Percentiles rank a stretch among this genome's conserved stretches.
Conservation (phyloP, 2,113 vertebrate genomes). For the Galemys pyrenaicus region DNA sequence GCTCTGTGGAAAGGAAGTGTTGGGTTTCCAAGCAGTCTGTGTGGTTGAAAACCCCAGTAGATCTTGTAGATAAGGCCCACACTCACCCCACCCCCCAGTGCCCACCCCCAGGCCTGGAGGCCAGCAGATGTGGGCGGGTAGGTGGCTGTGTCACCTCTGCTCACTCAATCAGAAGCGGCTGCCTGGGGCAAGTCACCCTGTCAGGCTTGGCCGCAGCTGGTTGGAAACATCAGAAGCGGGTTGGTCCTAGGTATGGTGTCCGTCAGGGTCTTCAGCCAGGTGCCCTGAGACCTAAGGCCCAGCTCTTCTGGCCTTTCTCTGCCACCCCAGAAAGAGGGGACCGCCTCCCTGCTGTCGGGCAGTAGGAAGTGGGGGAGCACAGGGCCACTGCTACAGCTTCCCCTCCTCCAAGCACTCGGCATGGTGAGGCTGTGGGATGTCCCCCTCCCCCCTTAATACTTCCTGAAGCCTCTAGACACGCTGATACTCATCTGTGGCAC, state of each 20-base stretch:
- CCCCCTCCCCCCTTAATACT: background rate
- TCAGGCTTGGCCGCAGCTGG: rapidly evolving
- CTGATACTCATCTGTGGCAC: background rate
- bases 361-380: background rate
- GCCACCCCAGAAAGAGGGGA: background rate
- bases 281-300: background rate
- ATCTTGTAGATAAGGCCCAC: background rate
- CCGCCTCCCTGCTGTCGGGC: background rate
- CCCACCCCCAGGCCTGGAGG: too few relatives aligned
- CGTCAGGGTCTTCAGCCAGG: background rate
- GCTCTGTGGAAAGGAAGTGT: background rate
- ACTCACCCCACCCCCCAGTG: background rate
- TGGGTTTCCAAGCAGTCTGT: background rate
- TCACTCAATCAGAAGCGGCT: rapidly evolving
- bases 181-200: background rate
- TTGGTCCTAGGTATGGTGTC: rapidly evolving
- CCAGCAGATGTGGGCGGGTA: background rate
- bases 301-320: background rate
- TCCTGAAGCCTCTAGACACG: background rate
- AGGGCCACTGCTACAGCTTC: background rate
- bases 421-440: background rate
- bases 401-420: background rate
- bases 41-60: background rate
- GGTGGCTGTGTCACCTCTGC: background rate
- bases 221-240: rapidly evolving